phyloP scores from a whole-genome alignment of 2,113 vertebrate genomes.

The Orthonyx spaldingii region DNA sequence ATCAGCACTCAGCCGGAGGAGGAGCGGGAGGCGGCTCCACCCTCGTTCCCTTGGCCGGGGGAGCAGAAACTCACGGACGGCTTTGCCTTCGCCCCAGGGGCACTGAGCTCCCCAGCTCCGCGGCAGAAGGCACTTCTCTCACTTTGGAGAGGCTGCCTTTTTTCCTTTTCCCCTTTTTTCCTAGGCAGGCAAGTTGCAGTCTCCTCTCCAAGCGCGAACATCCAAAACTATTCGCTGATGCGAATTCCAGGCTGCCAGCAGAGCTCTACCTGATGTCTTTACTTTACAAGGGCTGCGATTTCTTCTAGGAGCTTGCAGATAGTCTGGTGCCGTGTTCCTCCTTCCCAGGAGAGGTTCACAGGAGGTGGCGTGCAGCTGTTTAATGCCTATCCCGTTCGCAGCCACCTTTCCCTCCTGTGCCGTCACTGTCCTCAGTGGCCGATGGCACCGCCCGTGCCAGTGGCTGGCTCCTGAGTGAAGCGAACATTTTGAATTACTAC shows the following conservation, averaged over 20 bases:
- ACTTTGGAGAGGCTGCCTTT: background rate
- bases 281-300: background rate
- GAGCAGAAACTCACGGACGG: background rate
- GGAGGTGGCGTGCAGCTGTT: conserved; percentile 7
- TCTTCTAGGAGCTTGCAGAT: conserved; percentile 36
- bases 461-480: background rate
- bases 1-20: background rate
- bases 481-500: background rate
- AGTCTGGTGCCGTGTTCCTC: background rate
- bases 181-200: background rate
- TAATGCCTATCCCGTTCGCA: conserved; percentile 26
- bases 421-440: conserved; percentile 3
- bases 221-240: background rate
- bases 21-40: fast-evolving
- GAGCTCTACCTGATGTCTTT: conserved; percentile 8
- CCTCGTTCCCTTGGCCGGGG: background rate
- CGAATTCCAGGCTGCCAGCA: background rate
- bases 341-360: background rate
- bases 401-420: conserved; percentile 25
- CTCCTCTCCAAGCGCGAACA: background rate
- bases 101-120: background rate
- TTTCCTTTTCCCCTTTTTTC: background rate
- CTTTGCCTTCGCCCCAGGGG: fast-evolving
- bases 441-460: background rate
- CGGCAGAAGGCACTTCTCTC: fast-evolving